Evolutionary conservation across 2,113 vertebrate genomes (phyloP), one percentile per base, ranked within the genome.

Genomic region (Campylomormyrus numenius): DNA sequence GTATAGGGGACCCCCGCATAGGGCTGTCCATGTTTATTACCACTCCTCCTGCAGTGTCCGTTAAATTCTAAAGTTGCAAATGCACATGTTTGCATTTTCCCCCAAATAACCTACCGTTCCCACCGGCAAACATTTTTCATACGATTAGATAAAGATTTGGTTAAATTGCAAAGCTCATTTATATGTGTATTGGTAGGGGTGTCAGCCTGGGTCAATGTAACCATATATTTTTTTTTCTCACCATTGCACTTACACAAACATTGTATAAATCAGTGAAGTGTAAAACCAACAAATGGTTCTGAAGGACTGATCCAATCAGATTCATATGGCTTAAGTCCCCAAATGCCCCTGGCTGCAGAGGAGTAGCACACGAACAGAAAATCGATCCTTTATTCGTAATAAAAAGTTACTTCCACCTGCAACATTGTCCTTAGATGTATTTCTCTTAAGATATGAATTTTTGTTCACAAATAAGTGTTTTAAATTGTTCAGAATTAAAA

Each of bases 181-280:
- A 31, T 31, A n/a, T 66, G 24, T 11, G 8, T 66, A 66, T 66
- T 31, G 62, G 6, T 27, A n/a, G n/a, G 62, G 13, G 35, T 15
- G 35, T 77, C 70, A 39, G 62, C 85, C 87, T 93, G 92, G 93
- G 94, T 93, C 94, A 94, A 94, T 17, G 92, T 46, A 94, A 88
- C 92, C 92, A 94, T 95, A 93, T 95, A 94, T 96, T 94, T 95
- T 93, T 93, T 92, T 95, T 93, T 92, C 92, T 77, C 31, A 35
- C 4, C 11, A 35, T 77, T 39, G 35, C 70, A 77, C 31, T 77
- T 35, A 39, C 24, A 35, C 62, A 66, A 35, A 19, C 70, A 77
- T 77, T 17, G 31, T 39, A 77, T 35, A 77, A 77, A 39, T 35
- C 70, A 35, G 31, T 35, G 70, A 77, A 19, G 35, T 77, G 70